Evolutionary conservation across 2,113 vertebrate genomes (phyloP), one percentile per base, ranked within the genome.

Genomic region (Chloropsis hardwickii): DNA sequence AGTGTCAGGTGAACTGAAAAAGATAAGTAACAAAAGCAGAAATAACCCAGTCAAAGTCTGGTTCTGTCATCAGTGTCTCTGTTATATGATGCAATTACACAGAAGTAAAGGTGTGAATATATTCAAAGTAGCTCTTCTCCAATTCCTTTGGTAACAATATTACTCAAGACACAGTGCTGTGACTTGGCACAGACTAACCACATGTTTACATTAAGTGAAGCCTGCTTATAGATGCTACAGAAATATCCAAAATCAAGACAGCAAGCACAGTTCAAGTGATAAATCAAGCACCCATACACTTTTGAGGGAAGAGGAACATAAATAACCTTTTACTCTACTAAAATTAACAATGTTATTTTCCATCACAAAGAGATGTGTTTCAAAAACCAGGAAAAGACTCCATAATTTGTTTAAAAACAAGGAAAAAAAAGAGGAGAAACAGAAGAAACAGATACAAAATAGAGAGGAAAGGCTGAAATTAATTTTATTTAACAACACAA

Each of bases 401-500:
- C 4, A 10, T 6, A 33, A 67, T 14, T 53, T 48, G 39, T 84
- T 69, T 60, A 53, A 89, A 88, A 81, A 5, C 7, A 62, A 61
- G 23, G 44, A 31, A 11, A 35, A 33, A 54, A 11, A 70, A 42
- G 24, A 90, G 9, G 20, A 89, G 28, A 89, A 94, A 85, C 11
- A 87, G 50, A 92, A 96, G 27, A 95, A 96, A 66, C 19, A 15
- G 47, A 33, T 82, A 82, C 93, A 57, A 96, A 87, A 61, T 35
- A 91, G 54, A 93, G 64, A 92, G 35, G 78, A 95, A 95, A 94
- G 81, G 58, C 60, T 79, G 84, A 95, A 96, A 91, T 73, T 31
- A 81, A 80, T 96, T 97, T 95, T 96, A 95, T 95, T 95, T 91
- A 86, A 82, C 57, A 89, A 94, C 91, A 91, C 60, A 88, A 74